A percentile compares a stretch with the other conserved stretches of the same genome.
These are phyloP conservation scores for Eueremaeus valkanovi DNA, from an alignment of 2,888 invertebrate species.

Conservation along the genomic window DNA sequence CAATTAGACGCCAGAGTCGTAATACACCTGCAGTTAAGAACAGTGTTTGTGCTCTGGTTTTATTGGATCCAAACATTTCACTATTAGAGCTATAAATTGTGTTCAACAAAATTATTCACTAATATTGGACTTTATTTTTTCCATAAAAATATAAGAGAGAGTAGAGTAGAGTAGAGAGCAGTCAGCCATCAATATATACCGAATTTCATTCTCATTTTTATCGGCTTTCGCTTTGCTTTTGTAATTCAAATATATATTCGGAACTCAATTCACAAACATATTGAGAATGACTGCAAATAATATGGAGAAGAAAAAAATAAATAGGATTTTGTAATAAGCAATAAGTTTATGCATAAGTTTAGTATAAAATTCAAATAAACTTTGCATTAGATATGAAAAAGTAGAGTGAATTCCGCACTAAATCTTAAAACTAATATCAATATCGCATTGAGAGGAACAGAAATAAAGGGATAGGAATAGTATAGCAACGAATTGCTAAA, in stretches of 20 bases:
- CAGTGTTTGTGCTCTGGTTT: background rate
- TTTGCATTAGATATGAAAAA: too few species aligned
- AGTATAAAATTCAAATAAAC: constrained; percentile 3
- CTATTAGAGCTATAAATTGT: background rate
- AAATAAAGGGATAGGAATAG: too few species aligned
- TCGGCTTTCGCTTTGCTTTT: background rate
- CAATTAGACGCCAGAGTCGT: background rate
- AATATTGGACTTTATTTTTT: background rate
- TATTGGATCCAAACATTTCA: background rate
- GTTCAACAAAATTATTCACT: background rate
- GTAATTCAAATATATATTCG: background rate
- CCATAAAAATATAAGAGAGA: too few species aligned
- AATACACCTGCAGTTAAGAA: background rate
- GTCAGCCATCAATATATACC: background rate
- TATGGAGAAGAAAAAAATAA: background rate
- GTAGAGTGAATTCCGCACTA: background rate
- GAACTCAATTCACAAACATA: background rate
- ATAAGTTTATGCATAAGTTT: constrained; percentile 11
- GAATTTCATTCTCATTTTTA: constrained; percentile 15
- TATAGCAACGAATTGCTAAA: background rate
- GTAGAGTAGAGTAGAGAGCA: background rate
- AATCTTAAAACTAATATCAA: background rate
- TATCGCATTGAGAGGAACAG: background rate
- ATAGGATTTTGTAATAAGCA: background rate
- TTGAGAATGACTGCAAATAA: background rate